These are phyloP conservation scores for Amphilophus citrinellus DNA, from an alignment of 2,113 vertebrate species.

Conservation along the genomic window DNA sequence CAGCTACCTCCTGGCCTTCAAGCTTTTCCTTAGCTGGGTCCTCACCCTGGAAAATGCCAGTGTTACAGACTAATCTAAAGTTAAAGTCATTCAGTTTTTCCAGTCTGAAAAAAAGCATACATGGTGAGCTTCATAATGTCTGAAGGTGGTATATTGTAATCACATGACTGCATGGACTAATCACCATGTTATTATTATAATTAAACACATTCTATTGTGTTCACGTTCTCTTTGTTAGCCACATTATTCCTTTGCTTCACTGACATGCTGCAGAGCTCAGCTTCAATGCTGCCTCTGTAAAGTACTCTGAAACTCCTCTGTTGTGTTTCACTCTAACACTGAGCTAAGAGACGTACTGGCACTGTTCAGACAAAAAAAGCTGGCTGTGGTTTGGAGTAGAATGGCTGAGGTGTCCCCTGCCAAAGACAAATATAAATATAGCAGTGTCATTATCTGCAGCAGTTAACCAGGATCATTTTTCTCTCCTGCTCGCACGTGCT, in stretches of 20 bases:
- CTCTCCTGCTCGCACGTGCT: conserved; percentile 53
- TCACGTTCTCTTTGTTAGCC: conserved; percentile 31
- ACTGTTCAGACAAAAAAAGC: conserved; percentile 34
- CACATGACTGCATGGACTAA: conserved; percentile 22
- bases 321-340: conserved; percentile 41
- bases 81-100: neutral
- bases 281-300: conserved; percentile 47
- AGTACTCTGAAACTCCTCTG: conserved; percentile 54
- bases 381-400: conserved; percentile 41
- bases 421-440: conserved; percentile 76
- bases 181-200: conserved; percentile 47
- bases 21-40: neutral
- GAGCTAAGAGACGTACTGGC: conserved; percentile 40
- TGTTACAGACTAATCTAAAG: neutral
- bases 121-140: neutral
- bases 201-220: conserved; percentile 66
- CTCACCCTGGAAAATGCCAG: neutral
- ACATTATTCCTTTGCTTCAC: conserved; percentile 40
- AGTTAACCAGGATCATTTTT: conserved; percentile 62
- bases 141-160: neutral
- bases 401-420: conserved; percentile 47
- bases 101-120: neutral
- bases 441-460: conserved; percentile 64
- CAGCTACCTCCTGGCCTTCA: neutral
- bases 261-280: conserved; percentile 31